These are phyloP conservation scores for Collichthys lucidus DNA, from an alignment of 2,113 vertebrate genomes.

Conservation along the genomic window DNA sequence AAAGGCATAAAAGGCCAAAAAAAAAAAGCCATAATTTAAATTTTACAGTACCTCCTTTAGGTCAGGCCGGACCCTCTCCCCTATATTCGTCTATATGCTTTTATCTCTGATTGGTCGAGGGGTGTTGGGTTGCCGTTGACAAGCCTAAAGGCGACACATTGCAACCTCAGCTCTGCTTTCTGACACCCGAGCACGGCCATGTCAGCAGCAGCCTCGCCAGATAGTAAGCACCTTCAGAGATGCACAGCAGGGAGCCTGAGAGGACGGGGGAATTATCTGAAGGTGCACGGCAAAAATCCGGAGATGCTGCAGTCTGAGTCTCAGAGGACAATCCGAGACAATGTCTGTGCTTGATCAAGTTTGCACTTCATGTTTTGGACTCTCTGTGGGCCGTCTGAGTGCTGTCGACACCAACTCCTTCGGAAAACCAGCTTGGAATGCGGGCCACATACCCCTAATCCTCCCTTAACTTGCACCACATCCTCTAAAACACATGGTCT, in stretches of 20 bases:
- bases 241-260: neutral
- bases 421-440: constrained; percentile 43
- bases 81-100: constrained; percentile 31
- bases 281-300: constrained; percentile 18
- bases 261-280: neutral
- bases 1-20: too few species aligned
- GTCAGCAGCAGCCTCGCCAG: constrained; percentile 67
- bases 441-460: constrained; percentile 23
- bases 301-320: neutral
- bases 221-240: constrained; percentile 10
- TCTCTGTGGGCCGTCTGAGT: constrained; percentile 15
- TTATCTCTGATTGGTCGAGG: constrained; percentile 70
- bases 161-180: constrained; percentile 69
- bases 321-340: constrained; percentile 17
- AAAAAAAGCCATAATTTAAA: too few species aligned
- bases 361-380: constrained; percentile 15
- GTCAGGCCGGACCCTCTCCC: neutral
- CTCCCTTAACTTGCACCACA: constrained; percentile 7
- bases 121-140: constrained; percentile 75
- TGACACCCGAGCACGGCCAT: constrained; percentile 63
- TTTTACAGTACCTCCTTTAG: neutral
- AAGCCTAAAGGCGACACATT: constrained; percentile 39
- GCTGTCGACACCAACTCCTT: constrained; percentile 55
- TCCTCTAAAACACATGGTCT: constrained; percentile 45
- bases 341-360: constrained; percentile 38